Evolutionary conservation across 92 coral and sea anemone genomes (phyloP).

Genomic region (Siderastrea siderea): DNA sequence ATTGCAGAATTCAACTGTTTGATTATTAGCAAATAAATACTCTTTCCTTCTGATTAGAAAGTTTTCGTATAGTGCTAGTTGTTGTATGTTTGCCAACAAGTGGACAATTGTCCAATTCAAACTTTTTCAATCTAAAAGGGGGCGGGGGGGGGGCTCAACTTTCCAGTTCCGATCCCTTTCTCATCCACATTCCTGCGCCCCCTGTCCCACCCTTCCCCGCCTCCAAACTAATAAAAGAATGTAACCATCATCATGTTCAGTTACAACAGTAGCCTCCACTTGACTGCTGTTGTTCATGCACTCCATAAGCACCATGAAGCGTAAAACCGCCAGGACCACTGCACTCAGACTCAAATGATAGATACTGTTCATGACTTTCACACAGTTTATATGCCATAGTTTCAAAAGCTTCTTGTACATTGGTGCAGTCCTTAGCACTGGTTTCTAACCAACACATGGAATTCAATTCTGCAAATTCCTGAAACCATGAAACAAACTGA

Average conservation of each 20-base stretch:
- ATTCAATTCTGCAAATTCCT: slow-evolving; percentile 84
- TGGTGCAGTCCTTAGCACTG: slow-evolving; percentile 92
- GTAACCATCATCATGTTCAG: not conserved
- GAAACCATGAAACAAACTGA: not conserved
- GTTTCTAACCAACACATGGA: slow-evolving; percentile 90
- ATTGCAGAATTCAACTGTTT: too few species aligned
- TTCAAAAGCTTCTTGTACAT: slow-evolving; percentile 87
- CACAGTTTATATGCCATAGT: slow-evolving; percentile 77
- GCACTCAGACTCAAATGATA: slow-evolving; percentile 72
- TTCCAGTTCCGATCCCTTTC: too few species aligned
- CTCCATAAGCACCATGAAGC: slow-evolving; percentile 90
- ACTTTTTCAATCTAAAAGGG: too few species aligned
- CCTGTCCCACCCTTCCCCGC: too few species aligned
- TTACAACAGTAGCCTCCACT: slow-evolving; percentile 44
- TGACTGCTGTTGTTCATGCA: slow-evolving; percentile 51
- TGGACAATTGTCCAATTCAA: too few species aligned
- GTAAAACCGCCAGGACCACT: slow-evolving; percentile 92
- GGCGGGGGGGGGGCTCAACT: too few species aligned
- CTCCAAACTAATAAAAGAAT: too few species aligned
- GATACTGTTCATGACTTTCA: slow-evolving; percentile 79
- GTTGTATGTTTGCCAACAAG: too few species aligned
- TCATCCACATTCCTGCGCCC: too few species aligned
- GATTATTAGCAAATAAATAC: too few species aligned
- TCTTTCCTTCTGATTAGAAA: too few species aligned
- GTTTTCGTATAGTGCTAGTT: too few species aligned